Evolutionary conservation across 2,797 vertebrate species (phyloP), one percentile per base, ranked within the genome.

Genomic region (Acanthurus leucopareius): DNA sequence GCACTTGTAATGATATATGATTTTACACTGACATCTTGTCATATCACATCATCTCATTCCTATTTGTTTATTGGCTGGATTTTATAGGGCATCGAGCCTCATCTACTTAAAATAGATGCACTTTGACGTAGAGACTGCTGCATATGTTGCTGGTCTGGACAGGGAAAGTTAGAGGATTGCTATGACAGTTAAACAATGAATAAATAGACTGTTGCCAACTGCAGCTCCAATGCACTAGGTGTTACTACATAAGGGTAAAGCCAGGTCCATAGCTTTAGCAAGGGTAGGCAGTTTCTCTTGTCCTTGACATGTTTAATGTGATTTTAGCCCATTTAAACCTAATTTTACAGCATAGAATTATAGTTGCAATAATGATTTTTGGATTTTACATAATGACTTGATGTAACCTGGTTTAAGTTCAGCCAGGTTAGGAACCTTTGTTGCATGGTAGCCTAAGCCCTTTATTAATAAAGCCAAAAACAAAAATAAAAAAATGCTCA

Each of bases 81-180:
- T 83, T 86, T 67, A 77, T 62, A 74, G 88, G 86, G 85, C 57
- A 71, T 66, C 66, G 56, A 65, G 76, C 48, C 73, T 91, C 91
- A 88, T 82, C 68, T n/a, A 56, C 88, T 88, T 65, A 82, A 86
- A 94, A 92, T 93, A 93, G 86, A 89, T 45, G 19, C 38, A 40
- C 14, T 28, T 22, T 69, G 54, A 86, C 49, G 47, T 57, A 58
- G 75, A 73, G 8, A 60, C 66, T 44, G 54, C 35, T 64, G 65
- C 53, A 42, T 59, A 69, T 82, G 69, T 82, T 80, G 83, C 86
- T 70, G 69, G 73, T 63, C 74, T 62, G 69, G 54, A 75, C 17
- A 13, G 60, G 17, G 22, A 71, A 74, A 71, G 78, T 59, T 69
- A 49, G 48, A 70, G 17, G 53, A 69, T 77, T 70, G 44, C 63